Evolutionary conservation across 2,113 vertebrate genomes (phyloP).

Genomic region (Mobula birostris): DNA sequence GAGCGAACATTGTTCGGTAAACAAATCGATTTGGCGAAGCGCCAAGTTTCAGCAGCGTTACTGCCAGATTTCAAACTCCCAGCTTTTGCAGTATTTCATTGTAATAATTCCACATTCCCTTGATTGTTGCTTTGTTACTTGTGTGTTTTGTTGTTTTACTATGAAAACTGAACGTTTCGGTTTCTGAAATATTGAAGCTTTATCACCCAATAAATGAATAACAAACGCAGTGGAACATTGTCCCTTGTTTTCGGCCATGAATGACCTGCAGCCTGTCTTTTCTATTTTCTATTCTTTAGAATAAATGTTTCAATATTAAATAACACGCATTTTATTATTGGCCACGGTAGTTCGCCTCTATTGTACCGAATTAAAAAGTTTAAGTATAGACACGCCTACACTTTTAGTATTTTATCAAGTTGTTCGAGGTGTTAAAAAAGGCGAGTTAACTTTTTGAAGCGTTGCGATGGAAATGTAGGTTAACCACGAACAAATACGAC

Average conservation of each 20-base stretch:
- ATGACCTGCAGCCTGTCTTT: neutral
- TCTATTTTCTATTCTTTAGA: neutral
- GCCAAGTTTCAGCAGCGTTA: neutral
- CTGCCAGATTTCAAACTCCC: neutral
- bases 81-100: no score
- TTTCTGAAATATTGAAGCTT: neutral
- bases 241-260: neutral
- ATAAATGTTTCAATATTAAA: neutral
- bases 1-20: neutral
- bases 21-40: neutral
- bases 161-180: neutral
- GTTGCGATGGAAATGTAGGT: neutral
- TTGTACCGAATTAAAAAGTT: neutral
- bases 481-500: neutral
- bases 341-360: neutral
- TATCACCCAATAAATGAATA: neutral
- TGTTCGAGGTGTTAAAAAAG: neutral
- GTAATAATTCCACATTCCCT: no score
- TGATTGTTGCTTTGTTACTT: neutral
- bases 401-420: neutral
- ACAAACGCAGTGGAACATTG: neutral
- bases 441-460: neutral
- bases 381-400: neutral
- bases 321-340: neutral
- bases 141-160: neutral